Percentiles rank a stretch among this genome's conserved stretches.
Conservation (phyloP, 2,888 invertebrate species). For the Diabrotica balteata region DNA sequence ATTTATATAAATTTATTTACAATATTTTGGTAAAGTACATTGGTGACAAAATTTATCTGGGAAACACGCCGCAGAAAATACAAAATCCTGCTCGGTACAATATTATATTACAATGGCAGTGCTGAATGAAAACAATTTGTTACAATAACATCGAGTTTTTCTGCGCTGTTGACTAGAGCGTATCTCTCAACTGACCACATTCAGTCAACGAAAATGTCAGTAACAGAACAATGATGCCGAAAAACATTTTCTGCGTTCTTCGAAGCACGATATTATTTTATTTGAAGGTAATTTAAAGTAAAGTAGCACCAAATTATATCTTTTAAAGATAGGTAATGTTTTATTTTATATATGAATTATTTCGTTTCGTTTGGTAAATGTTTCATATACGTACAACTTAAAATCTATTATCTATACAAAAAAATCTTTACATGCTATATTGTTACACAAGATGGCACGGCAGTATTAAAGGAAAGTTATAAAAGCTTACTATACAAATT, state of each 20-base stretch:
- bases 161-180: constrained; percentile 49
- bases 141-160: constrained; percentile 20
- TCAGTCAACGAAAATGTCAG: not conserved
- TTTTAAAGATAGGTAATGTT: constrained; percentile 24
- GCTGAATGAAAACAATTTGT: constrained; percentile 43
- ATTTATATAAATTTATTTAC: constrained; percentile 33
- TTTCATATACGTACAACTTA: constrained; percentile 49
- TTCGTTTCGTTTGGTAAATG: constrained; percentile 22
- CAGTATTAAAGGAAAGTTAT: constrained; percentile 55
- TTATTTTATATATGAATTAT: constrained; percentile 23
- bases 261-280: constrained; percentile 9
- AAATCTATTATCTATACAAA: constrained; percentile 58
- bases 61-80: constrained; percentile 27
- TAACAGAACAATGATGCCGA: constrained; percentile 1
- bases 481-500: constrained; percentile 53
- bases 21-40: constrained; percentile 27
- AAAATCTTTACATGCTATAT: constrained; percentile 55
- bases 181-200: constrained; percentile 10
- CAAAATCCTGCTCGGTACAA: constrained; percentile 30
- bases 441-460: constrained; percentile 57
- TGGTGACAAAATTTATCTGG: constrained; percentile 20
- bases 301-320: constrained; percentile 28
- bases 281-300: constrained; percentile 10
- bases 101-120: constrained; percentile 58
- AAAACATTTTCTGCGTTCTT: constrained; percentile 8